phyloP scores from a whole-genome alignment of 2,888 invertebrate species.

The Aquatica leii region DNA sequence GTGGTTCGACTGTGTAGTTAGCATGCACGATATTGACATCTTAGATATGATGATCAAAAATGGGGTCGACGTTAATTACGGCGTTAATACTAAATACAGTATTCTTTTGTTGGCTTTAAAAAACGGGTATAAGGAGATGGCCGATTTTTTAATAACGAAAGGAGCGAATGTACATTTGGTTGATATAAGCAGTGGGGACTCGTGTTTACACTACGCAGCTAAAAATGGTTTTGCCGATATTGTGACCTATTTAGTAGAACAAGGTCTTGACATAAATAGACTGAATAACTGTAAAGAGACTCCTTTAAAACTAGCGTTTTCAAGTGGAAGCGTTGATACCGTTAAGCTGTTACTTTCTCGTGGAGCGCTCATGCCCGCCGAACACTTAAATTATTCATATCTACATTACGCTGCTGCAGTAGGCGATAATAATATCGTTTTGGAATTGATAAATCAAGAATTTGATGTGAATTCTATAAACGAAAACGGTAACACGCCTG shows the following conservation, averaged over 20 bases:
- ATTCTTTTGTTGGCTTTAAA: no score
- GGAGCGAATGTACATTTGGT: not conserved
- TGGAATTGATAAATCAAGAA: not conserved
- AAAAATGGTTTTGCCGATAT: not conserved
- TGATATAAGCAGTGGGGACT: not conserved
- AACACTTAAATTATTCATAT: not conserved
- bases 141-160: not conserved
- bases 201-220: slow-evolving; percentile 1
- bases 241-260: not conserved
- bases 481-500: not conserved
- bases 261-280: not conserved
- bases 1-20: not conserved
- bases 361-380: not conserved
- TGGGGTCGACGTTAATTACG: no score
- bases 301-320: not conserved
- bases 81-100: no score
- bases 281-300: not conserved
- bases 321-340: not conserved
- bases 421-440: not conserved
- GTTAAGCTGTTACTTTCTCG: not conserved
- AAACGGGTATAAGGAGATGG: no score
- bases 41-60: no score
- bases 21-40: no score
- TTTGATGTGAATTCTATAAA: not conserved
- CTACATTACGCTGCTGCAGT: slow-evolving; percentile 1